Conservation (phyloP, 2,797 vertebrate species). For the Amphiprion clarkii region DNA sequence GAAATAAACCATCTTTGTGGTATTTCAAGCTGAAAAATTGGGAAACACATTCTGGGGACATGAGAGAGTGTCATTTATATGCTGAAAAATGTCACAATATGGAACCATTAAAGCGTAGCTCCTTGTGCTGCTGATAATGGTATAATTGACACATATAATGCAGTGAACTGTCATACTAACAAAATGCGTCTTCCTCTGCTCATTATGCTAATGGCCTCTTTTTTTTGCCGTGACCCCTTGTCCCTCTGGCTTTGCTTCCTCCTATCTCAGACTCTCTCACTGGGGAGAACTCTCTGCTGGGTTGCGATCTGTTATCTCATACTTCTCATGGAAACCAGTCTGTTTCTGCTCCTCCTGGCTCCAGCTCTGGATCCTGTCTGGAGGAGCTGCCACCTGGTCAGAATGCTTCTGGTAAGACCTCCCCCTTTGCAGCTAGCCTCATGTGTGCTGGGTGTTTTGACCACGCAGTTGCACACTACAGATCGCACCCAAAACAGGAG, state of each 20-base stretch:
- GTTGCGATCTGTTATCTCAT: constrained; percentile 93
- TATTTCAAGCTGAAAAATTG: too few relatives aligned
- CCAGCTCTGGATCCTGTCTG: constrained; percentile 84
- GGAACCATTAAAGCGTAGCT: background rate
- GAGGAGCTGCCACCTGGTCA: constrained; percentile 90
- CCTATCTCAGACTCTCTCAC: constrained; percentile 91
- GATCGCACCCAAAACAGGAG: constrained; percentile 20
- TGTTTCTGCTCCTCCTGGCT: constrained; percentile 89
- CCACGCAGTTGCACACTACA: constrained; percentile 13
- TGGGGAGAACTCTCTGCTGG: constrained; percentile 94
- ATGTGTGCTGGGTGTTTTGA: constrained; percentile 14
- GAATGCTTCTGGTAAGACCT: constrained; percentile 90
- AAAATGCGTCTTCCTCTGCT: constrained; percentile 26
- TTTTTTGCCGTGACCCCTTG: constrained; percentile 38
- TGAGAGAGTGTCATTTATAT: too few relatives aligned
- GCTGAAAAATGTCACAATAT: too few relatives aligned
- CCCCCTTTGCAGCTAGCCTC: constrained; percentile 18
- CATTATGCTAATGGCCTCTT: constrained; percentile 22
- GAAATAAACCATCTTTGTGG: too few relatives aligned
- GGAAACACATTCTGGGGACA: too few relatives aligned
- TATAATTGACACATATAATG: constrained; percentile 8
- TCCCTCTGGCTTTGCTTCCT: constrained; percentile 54
- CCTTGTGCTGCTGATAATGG: background rate
- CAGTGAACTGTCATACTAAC: constrained; percentile 35
- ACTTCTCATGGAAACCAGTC: constrained; percentile 84